phyloP scores from a whole-genome alignment of 2,113 vertebrate species.

The Notothenia coriiceps region DNA sequence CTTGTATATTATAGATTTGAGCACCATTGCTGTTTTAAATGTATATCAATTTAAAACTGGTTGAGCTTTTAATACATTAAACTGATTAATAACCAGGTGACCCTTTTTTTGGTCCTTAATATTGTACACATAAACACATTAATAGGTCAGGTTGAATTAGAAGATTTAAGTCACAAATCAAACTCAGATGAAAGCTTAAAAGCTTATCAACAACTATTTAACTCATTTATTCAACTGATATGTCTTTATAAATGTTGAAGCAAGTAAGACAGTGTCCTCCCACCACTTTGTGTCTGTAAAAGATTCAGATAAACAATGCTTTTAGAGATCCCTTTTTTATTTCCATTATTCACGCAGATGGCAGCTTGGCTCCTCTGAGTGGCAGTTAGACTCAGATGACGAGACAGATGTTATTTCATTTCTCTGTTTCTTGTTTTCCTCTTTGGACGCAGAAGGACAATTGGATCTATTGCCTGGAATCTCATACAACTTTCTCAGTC shows the following conservation, averaged over 20 bases:
- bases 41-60: not conserved
- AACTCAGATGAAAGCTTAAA: constrained; percentile 14
- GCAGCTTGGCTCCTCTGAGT: constrained; percentile 66
- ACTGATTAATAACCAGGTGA: not conserved
- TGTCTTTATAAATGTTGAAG: constrained; percentile 12
- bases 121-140: not conserved
- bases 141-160: not conserved
- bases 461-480: constrained; percentile 43
- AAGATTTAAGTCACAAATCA: constrained; percentile 14
- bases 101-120: not conserved
- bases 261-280: constrained; percentile 28
- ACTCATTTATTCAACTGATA: not conserved
- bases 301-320: constrained; percentile 45
- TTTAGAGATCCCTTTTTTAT: constrained; percentile 48
- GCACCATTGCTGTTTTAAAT: not conserved
- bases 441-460: constrained; percentile 62
- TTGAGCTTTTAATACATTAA: not conserved
- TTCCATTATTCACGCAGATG: constrained; percentile 59
- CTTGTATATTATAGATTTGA: not conserved
- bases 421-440: constrained; percentile 53
- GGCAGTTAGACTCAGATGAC: constrained; percentile 63
- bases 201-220: constrained; percentile 9
- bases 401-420: constrained; percentile 72
- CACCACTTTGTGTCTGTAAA: constrained; percentile 44
- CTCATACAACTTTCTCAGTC: not conserved